Percentiles rank a stretch among this genome's conserved stretches.
Evolutionary conservation across 2,888 invertebrate species (phyloP).

Genomic region (Leucophora obtusa): DNA sequence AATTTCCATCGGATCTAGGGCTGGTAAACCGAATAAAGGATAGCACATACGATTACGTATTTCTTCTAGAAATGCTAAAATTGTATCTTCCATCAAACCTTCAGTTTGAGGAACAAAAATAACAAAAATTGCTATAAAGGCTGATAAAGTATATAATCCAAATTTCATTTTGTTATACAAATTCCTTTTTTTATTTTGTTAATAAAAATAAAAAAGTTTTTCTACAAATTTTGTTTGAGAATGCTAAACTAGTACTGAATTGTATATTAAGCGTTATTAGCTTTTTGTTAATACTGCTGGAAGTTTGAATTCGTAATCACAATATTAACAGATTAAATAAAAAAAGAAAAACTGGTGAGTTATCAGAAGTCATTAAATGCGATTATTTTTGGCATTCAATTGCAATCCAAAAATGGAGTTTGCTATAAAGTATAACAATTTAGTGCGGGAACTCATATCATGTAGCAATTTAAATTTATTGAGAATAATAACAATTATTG

Average conservation of each 20-base stretch:
- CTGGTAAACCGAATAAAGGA: slow-evolving; percentile 73
- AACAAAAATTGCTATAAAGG: slow-evolving; percentile 23
- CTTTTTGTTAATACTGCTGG: slow-evolving; percentile 11
- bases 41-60: slow-evolving; percentile 75
- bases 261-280: neutral
- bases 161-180: slow-evolving; percentile 44
- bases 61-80: slow-evolving; percentile 70
- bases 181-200: neutral
- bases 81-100: slow-evolving; percentile 66
- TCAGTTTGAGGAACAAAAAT: slow-evolving; percentile 55
- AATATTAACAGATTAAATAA: slow-evolving; percentile 25
- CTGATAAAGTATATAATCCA: neutral
- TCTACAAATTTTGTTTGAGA: neutral
- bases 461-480: no score
- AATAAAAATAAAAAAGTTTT: slow-evolving; percentile 1
- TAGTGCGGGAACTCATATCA: no score
- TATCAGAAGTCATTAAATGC: slow-evolving; percentile 3
- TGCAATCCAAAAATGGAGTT: no score
- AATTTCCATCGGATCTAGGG: slow-evolving; percentile 72
- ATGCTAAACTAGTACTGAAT: slow-evolving; percentile 33
- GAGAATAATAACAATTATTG: no score
- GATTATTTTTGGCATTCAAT: neutral
- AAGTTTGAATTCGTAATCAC: slow-evolving; percentile 2
- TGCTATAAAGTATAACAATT: no score
- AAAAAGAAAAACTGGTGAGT: neutral